Percentiles rank a stretch among this genome's conserved stretches.
phyloP scores from a whole-genome alignment of 1,140 invertebrate genomes.

The Sinonovacula constricta region DNA sequence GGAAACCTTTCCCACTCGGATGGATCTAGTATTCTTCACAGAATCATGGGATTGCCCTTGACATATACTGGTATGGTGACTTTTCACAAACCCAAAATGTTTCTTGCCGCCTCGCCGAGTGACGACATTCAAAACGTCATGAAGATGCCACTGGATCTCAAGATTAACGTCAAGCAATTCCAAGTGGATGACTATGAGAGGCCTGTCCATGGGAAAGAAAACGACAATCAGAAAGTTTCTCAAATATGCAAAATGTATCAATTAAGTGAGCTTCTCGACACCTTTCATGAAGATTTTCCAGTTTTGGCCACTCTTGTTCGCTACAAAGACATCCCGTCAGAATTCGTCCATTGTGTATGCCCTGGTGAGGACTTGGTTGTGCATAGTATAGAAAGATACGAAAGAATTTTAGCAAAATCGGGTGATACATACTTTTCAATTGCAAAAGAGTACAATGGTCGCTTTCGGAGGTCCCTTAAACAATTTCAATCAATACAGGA shows the following conservation, averaged over 20 bases:
- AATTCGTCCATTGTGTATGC: constrained; percentile 33
- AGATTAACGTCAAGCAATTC: constrained; percentile 41
- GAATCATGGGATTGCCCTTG: constrained; percentile 49
- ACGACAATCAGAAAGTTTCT: not conserved
- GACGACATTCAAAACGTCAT: constrained; percentile 27
- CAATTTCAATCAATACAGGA: constrained; percentile 25
- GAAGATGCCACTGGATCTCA: constrained; percentile 34
- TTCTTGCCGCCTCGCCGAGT: constrained; percentile 42
- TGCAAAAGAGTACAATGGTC: constrained; percentile 16
- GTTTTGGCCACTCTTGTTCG: constrained; percentile 43
- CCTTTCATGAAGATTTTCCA: constrained; percentile 42
- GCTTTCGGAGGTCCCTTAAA: constrained; percentile 33
- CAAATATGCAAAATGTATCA: constrained; percentile 26
- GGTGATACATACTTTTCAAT: constrained; percentile 33
- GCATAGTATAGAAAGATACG: constrained; percentile 39
- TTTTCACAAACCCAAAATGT: constrained; percentile 41
- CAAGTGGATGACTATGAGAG: constrained; percentile 29
- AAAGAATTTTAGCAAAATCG: constrained; percentile 41
- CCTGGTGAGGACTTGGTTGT: constrained; percentile 30
- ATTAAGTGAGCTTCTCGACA: constrained; percentile 44
- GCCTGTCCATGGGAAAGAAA: not conserved
- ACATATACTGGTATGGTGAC: constrained; percentile 33
- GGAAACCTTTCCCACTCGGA: constrained; percentile 14
- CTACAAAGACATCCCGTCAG: constrained; percentile 49
- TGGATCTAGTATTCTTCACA: constrained; percentile 20